Evolutionary conservation across 37 sponge, comb jelly and placozoan species (phyloP), one percentile per base, ranked within the genome.

Genomic region (Aphrocallistes beatrix): DNA sequence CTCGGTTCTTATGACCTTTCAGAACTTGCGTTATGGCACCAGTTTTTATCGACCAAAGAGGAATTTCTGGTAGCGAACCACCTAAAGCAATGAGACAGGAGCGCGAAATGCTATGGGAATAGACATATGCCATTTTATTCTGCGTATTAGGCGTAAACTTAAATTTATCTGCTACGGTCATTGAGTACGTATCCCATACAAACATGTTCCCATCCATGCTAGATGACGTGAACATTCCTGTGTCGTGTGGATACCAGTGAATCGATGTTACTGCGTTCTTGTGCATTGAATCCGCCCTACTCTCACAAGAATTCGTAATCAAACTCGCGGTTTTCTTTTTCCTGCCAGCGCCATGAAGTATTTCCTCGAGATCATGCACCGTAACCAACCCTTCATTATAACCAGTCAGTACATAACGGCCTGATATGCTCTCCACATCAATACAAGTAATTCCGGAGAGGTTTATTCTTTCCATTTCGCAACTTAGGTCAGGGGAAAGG

Each of bases 191-290:
- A 30, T 60, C 75, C 75, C 75, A 60, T 32, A 60, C 75, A 13
- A 60, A 60, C n/a, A 60, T 25, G 21, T 60, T 25, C 34, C 28
- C 75, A 30, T 60, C 75, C 75, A 60, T 60, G 3, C 75, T 13
- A 8, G 75, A 60, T 19, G 75, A 60, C 3, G 75, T 60, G 75
- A 60, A 60, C 75, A 60, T 60, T 60, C 75, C 75, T 60, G 75
- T 60, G 34, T 60, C 75, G n/a, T 60, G 75, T 19, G 75, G 75
- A 13, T 60, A 60, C 75, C 75, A 60, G 21, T 60, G 75, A 21
- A 60, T 30, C 8, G 1, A 19, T 25, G 75, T 60, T 6, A 60
- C 75, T 21, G 75, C 25, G 10, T 60, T 60, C 28, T 21, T 60
- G n/a, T 60, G 75, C 3, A 30, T 6, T 6, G 3, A 6, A 25